Percentiles rank a stretch among this genome's conserved stretches.
These are phyloP conservation scores for Cyclura pinguis DNA, from an alignment of 2,797 vertebrate genomes.

Conservation along the genomic window DNA sequence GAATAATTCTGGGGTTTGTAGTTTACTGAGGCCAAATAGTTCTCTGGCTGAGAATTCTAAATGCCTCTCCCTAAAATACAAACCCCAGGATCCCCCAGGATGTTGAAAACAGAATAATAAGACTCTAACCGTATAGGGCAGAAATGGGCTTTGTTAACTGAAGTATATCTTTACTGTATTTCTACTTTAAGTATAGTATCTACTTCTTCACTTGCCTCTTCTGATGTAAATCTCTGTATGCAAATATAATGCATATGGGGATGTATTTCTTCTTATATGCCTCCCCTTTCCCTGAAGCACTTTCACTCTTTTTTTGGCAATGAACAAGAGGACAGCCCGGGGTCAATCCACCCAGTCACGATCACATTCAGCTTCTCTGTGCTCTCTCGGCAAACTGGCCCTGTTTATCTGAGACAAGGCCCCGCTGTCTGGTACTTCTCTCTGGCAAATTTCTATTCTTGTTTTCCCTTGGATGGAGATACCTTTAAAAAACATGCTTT, in stretches of 20 bases:
- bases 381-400: too few species aligned
- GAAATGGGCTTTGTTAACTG: not conserved
- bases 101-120: too few species aligned
- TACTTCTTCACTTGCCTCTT: not conserved
- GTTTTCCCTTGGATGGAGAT: not conserved
- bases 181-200: not conserved
- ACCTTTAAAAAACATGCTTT: not conserved
- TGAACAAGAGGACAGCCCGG: too few species aligned
- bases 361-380: not conserved
- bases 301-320: too few species aligned
- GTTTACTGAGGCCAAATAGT: too few species aligned
- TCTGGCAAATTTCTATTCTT: not conserved
- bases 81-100: too few species aligned
- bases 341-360: not conserved
- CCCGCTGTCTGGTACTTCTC: not conserved
- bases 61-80: too few species aligned
- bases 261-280: too few species aligned
- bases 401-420: not conserved
- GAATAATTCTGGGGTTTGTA: too few species aligned
- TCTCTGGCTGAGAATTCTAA: too few species aligned
- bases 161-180: not conserved
- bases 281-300: too few species aligned
- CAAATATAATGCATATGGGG: not conserved
- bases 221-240: not conserved
- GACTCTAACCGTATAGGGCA: too few species aligned